Evolutionary conservation across 2,797 vertebrate species (phyloP).

Genomic region (Carduelis carduelis): DNA sequence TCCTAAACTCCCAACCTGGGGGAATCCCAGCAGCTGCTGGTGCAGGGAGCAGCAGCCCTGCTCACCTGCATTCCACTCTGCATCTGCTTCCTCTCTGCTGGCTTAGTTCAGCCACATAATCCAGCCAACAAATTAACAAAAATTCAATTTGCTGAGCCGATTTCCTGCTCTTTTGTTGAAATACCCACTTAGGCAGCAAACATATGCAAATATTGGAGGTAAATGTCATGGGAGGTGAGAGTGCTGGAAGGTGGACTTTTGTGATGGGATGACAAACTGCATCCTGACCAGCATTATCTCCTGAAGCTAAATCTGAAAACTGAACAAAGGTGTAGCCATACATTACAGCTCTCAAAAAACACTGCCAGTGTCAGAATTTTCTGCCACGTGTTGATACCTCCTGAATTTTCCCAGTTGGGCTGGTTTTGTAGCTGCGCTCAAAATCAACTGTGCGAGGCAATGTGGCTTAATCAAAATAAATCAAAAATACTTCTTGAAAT

Average conservation of each 20-base stretch:
- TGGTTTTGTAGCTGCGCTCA: neutral
- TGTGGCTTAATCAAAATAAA: neutral
- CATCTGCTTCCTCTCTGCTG: neutral
- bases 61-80: neutral
- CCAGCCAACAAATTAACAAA: neutral
- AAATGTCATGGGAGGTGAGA: neutral
- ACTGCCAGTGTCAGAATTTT: neutral
- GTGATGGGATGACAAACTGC: neutral
- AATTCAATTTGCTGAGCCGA: neutral
- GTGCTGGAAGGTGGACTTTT: neutral
- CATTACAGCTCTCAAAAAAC: neutral
- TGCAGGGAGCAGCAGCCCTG: neutral
- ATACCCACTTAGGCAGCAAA: neutral
- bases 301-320: neutral
- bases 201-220: neutral
- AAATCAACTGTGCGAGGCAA: neutral
- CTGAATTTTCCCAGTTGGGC: neutral
- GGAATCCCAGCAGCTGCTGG: neutral
- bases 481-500: neutral
- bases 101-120: neutral
- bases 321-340: fast-evolving
- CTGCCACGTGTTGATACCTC: neutral
- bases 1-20: neutral
- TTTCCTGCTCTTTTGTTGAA: neutral
- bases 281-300: fast-evolving